Evolutionary conservation across 2,888 invertebrate species (phyloP), one percentile per base, ranked within the genome.

Genomic region (Xylophagus ater): DNA sequence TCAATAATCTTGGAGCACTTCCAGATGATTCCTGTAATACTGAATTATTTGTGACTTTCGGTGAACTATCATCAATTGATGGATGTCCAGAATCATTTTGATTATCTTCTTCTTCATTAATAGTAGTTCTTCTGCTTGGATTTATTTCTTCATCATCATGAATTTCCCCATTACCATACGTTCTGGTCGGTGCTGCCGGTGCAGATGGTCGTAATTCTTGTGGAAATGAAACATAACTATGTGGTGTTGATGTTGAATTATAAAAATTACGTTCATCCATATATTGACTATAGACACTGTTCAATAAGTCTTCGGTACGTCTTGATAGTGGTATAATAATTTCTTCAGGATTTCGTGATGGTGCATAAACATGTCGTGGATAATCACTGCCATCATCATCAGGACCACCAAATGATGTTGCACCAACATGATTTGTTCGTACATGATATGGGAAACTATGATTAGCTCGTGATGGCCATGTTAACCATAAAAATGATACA

Each of bases 361-460:
- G 50, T 34, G 49, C 51, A 38, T 50, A 54, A 14, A 51, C 37
- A 42, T 51, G 53, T 13, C 53, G 41, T 4, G 53, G 53, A 43
- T 51, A 55, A 37, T 53, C 49, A 21, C 51, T 46, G 6, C 51
- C 48, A 34, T 51, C 46, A 44, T 54, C 46, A 26, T 54, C 51
- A 2, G 47, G 59, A 14, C 58, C 57, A 10, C 25, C 34, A 40
- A 72, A 65, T 59, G 78, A 75, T 76, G 79, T 77, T 1, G 77
- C 70, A 2, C 78, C 79, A 19, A 81, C 78, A 65, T 89, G 88
- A 1, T 83, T 81, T 0, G 89, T 89, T 37, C 87, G 67, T 19
- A 90, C 87, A 58, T 92, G 90, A 59, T 85, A 92, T 0, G 92
- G 92, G 53, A 92, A 90, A 56, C 87, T 87, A 54, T 79, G 81